phyloP scores from a whole-genome alignment of 1,140 invertebrate genomes.

The Calephelis nemesis region DNA sequence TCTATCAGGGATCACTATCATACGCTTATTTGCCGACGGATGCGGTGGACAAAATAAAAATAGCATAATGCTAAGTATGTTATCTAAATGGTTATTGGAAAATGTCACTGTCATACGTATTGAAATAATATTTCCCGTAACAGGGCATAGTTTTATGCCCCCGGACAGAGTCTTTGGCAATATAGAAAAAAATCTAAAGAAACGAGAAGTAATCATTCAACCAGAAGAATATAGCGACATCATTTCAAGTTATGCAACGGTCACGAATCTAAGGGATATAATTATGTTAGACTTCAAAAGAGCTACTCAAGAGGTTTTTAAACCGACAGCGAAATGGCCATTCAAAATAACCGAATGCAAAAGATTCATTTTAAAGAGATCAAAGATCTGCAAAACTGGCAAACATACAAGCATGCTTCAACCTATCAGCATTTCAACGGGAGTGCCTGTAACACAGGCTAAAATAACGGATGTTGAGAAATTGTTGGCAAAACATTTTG shows the following conservation, averaged over 20 bases:
- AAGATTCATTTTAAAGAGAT: neutral
- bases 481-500: constrained; percentile 30
- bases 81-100: constrained; percentile 32
- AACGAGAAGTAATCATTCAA: constrained; percentile 3
- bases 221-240: constrained; percentile 14
- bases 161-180: constrained; percentile 32
- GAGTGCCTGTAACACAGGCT: constrained; percentile 22
- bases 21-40: constrained; percentile 32
- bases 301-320: neutral
- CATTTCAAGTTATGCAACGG: neutral
- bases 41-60: constrained; percentile 39
- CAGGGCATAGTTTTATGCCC: constrained; percentile 41
- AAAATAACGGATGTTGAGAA: constrained; percentile 32
- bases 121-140: constrained; percentile 40
- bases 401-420: constrained; percentile 29
- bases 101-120: constrained; percentile 26
- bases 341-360: constrained; percentile 4
- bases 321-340: neutral
- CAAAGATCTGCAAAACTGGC: constrained; percentile 23
- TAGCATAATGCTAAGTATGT: constrained; percentile 35
- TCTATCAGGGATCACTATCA: constrained; percentile 21
- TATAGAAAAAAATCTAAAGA: constrained; percentile 3
- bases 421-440: constrained; percentile 20
- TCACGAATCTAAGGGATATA: too few species aligned
- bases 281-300: too few species aligned